Conservation (phyloP, 1,140 invertebrate species). For the Euura saliciscinereae region DNA sequence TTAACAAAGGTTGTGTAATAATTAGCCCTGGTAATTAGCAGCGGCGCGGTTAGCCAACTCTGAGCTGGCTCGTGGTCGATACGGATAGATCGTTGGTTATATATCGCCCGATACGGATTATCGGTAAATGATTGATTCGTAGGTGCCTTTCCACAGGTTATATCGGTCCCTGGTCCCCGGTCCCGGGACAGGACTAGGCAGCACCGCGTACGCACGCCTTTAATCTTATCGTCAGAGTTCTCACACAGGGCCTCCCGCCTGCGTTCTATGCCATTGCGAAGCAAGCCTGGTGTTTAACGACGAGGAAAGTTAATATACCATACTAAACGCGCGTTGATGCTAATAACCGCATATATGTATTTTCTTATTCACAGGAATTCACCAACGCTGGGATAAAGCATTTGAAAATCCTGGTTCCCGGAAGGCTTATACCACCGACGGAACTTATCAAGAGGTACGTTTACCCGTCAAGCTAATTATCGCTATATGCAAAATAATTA, state of each 20-base stretch:
- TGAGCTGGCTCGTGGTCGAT: neutral
- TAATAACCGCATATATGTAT: constrained; percentile 20
- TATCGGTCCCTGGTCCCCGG: neutral
- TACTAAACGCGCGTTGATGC: constrained; percentile 10
- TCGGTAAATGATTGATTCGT: neutral
- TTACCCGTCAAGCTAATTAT: neutral
- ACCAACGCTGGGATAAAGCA: constrained; percentile 51
- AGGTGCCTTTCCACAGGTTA: neutral
- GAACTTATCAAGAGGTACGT: constrained; percentile 46
- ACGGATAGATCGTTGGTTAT: constrained; percentile 10
- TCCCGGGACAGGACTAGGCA: neutral
- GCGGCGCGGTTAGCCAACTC: constrained; percentile 9
- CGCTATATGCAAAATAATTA: no score
- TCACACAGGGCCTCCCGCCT: neutral
- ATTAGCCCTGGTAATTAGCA: constrained; percentile 36
- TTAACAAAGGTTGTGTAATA: constrained; percentile 32
- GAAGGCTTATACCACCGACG: constrained; percentile 55
- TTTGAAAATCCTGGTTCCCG: constrained; percentile 61
- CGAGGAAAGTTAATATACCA: no score
- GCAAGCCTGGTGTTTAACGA: no score
- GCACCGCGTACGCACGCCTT: neutral
- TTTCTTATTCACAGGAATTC: constrained; percentile 49
- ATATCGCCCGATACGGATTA: constrained; percentile 8
- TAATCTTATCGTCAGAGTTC: neutral
- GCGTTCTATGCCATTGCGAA: neutral